Evolutionary conservation across 2,888 invertebrate genomes (phyloP).

Genomic region (Drosophila engyochracea): DNA sequence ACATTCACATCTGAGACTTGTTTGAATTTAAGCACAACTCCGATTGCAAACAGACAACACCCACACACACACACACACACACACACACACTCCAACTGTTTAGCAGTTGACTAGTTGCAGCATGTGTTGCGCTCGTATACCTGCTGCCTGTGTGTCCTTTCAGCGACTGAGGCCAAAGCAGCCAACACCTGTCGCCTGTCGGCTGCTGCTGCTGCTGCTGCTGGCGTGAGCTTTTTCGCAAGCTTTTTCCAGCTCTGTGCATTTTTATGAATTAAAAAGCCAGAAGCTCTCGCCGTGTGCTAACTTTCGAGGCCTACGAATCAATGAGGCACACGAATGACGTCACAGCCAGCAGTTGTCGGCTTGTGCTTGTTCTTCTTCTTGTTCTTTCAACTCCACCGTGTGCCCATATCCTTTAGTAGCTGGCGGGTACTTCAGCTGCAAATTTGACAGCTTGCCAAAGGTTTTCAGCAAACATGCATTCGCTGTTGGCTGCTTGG

Average conservation of each 20-base stretch:
- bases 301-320: conserved; percentile 44
- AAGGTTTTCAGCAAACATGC: conserved; percentile 25
- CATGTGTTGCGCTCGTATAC: conserved; percentile 51
- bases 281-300: conserved; percentile 49
- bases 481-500: conserved; percentile 12
- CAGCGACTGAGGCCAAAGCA: conserved; percentile 60
- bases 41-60: conserved; percentile 32
- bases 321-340: conserved; percentile 60
- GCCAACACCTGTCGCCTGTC: conserved; percentile 77
- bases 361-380: conserved; percentile 1
- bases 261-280: conserved; percentile 76
- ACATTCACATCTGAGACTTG: conserved; percentile 11
- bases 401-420: conserved; percentile 5
- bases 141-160: conserved; percentile 73
- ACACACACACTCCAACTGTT: neutral
- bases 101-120: conserved; percentile 4
- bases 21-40: conserved; percentile 19
- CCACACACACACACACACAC: conserved; percentile 3
- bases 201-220: conserved; percentile 11
- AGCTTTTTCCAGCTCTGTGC: conserved; percentile 39
- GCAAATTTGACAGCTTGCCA: conserved; percentile 48
- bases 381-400: neutral
- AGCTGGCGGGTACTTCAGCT: conserved; percentile 15
- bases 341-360: conserved; percentile 53
- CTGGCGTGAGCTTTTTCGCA: conserved; percentile 46